A percentile compares a stretch with the other conserved stretches of the same genome.
Conservation (phyloP, 2,113 vertebrate species). For the Oreochromis spilurus region DNA sequence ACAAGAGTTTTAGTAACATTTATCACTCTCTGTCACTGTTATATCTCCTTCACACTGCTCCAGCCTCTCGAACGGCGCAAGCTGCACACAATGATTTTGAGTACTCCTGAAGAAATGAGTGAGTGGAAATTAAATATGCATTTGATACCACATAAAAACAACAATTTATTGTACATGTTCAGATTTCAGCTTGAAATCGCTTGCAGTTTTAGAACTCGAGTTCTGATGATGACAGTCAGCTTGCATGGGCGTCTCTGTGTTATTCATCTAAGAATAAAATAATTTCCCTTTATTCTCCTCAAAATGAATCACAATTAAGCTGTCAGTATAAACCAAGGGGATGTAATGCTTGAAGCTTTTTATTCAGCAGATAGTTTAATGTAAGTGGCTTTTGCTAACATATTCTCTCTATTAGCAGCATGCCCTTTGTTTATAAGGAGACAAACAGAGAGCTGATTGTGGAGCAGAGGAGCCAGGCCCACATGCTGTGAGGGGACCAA, state of each 20-base stretch:
- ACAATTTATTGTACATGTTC: not conserved
- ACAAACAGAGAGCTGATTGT: constrained; percentile 84
- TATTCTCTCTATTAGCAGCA: constrained; percentile 50
- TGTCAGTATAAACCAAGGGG: not conserved
- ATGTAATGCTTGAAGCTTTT: not conserved
- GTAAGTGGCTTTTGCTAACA: constrained; percentile 31
- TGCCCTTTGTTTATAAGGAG: constrained; percentile 51
- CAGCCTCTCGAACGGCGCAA: not conserved
- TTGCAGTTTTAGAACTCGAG: not conserved
- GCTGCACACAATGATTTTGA: not conserved
- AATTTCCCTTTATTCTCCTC: not conserved
- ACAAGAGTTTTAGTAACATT: constrained; percentile 44
- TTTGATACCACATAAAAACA: not conserved
- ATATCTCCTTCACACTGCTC: not conserved
- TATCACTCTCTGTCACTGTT: constrained; percentile 48
- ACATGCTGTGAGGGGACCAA: constrained; percentile 58
- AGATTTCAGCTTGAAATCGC: not conserved
- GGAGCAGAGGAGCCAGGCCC: constrained; percentile 79
- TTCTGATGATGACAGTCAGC: not conserved
- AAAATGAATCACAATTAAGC: constrained; percentile 13
- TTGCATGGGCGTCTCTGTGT: not conserved
- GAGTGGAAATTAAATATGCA: not conserved
- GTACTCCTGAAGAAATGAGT: not conserved
- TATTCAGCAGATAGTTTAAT: constrained; percentile 16
- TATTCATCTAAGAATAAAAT: constrained; percentile 10